phyloP scores from a whole-genome alignment of 2,797 vertebrate genomes.

The Babyrousa celebensis region DNA sequence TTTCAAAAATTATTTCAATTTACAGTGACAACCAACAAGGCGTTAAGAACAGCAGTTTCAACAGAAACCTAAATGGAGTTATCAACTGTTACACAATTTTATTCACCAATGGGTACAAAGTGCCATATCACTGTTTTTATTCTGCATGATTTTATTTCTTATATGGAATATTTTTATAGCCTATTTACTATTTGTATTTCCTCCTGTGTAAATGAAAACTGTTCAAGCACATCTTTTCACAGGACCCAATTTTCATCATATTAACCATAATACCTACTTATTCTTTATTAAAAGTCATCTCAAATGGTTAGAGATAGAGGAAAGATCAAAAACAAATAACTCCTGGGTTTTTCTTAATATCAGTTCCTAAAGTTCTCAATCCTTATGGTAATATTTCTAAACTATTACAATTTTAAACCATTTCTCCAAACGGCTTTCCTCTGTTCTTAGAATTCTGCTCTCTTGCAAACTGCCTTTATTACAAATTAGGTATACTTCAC shows the following conservation, averaged over 20 bases:
- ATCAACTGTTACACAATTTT: not conserved
- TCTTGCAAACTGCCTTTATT: slow-evolving; percentile 38
- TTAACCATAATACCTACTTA: not conserved
- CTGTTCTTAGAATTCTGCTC: slow-evolving; percentile 49
- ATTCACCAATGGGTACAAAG: not conserved
- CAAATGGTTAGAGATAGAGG: not conserved
- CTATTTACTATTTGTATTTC: not conserved
- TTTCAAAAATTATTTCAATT: slow-evolving; percentile 63
- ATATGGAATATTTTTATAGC: not conserved
- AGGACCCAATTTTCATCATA: not conserved
- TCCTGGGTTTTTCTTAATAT: slow-evolving; percentile 45
- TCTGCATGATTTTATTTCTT: slow-evolving; percentile 8
- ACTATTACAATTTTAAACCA: not conserved
- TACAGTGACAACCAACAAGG: not conserved
- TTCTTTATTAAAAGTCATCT: slow-evolving; percentile 52
- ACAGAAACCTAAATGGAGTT: not conserved
- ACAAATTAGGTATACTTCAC: not conserved
- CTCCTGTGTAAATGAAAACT: not conserved
- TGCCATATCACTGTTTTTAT: not conserved
- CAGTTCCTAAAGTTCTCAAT: slow-evolving; percentile 20
- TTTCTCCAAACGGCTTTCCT: slow-evolving; percentile 50
- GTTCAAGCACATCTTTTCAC: slow-evolving; percentile 40
- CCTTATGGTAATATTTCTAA: not conserved
- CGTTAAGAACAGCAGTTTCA: not conserved
- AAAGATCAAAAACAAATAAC: slow-evolving; percentile 34